Percentiles rank a stretch among this genome's conserved stretches.
These are phyloP conservation scores for Pomacea canaliculata DNA, from an alignment of 2,888 invertebrate genomes.

Conservation along the genomic window DNA sequence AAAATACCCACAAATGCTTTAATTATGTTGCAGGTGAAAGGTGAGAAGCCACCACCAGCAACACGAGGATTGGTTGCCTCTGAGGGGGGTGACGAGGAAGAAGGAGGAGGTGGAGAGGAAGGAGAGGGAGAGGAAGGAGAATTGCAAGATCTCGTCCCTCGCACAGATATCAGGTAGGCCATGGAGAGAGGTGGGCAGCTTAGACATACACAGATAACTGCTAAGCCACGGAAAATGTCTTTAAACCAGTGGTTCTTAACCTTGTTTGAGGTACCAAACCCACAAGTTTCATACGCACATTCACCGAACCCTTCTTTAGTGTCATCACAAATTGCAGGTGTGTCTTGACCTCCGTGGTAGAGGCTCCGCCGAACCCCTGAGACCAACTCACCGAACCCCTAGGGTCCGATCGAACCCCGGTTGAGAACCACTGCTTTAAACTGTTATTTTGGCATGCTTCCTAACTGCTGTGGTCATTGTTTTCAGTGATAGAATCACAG, in stretches of 20 bases:
- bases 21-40: slow-evolving; percentile 69
- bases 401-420: no score
- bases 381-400: no score
- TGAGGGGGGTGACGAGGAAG: slow-evolving; percentile 68
- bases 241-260: not conserved
- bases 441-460: no score
- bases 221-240: not conserved
- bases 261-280: no score
- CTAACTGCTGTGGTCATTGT: no score
- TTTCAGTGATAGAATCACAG: slow-evolving; percentile 81
- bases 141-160: slow-evolving; percentile 80
- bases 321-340: no score
- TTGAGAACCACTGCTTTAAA: no score
- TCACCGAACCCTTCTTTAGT: no score
- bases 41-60: slow-evolving; percentile 83
- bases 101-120: slow-evolving; percentile 33
- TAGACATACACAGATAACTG: not conserved
- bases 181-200: not conserved
- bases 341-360: no score
- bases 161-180: slow-evolving; percentile 41
- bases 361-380: no score
- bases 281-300: no score
- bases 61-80: slow-evolving; percentile 75
- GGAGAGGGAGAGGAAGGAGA: slow-evolving; percentile 60
- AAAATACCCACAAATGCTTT: no score